These are phyloP conservation scores for Trichoplusia ni DNA, from an alignment of 1,140 invertebrate genomes.

Conservation along the genomic window DNA sequence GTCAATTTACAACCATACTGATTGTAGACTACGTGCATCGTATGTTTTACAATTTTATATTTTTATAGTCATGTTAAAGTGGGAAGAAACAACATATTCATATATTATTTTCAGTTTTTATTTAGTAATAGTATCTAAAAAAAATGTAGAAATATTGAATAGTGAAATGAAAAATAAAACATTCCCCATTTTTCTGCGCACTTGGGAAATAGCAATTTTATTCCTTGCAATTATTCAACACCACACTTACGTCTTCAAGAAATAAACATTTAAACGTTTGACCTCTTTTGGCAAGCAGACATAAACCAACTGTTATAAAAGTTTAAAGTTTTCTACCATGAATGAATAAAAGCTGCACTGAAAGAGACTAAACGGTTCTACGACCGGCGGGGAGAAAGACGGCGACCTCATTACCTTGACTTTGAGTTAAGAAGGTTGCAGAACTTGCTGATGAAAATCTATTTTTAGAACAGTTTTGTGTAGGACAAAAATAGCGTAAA, in stretches of 20 bases:
- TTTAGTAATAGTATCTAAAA: neutral
- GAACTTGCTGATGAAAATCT: constrained; percentile 36
- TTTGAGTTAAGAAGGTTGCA: constrained; percentile 34
- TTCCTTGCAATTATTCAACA: too few relatives aligned
- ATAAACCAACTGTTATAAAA: neutral
- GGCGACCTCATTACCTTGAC: constrained; percentile 45
- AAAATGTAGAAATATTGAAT: too few relatives aligned
- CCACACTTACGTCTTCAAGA: too few relatives aligned
- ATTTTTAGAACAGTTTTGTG: constrained; percentile 39
- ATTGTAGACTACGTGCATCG: neutral
- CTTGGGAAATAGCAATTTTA: too few relatives aligned
- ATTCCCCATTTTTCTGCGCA: too few relatives aligned
- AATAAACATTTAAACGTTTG: neutral
- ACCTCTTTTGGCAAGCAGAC: neutral
- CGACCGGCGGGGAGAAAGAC: too few relatives aligned
- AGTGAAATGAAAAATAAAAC: too few relatives aligned
- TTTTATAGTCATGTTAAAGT: neutral
- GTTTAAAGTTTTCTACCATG: neutral
- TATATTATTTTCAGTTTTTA: neutral
- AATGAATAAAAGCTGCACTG: constrained; percentile 7
- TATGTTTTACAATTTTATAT: constrained; percentile 2
- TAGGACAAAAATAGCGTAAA: too few relatives aligned
- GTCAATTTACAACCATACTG: constrained; percentile 25
- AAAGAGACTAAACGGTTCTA: neutral
- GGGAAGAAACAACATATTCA: neutral